These are phyloP conservation scores for Bombyx huttoni DNA, from an alignment of 2,888 invertebrate genomes.

Conservation along the genomic window DNA sequence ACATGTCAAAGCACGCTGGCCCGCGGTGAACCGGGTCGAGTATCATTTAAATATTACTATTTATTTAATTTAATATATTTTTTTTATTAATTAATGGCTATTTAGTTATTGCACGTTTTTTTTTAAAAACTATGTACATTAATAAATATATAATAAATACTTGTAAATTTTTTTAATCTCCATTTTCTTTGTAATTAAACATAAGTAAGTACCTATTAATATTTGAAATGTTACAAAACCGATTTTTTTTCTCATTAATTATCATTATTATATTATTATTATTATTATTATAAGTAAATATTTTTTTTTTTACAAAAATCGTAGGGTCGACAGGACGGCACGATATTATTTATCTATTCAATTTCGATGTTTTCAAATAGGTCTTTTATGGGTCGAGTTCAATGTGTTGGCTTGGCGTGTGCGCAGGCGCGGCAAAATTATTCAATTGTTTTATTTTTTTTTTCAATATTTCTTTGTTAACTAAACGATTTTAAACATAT, in stretches of 20 bases:
- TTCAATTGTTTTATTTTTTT: conserved; percentile 21
- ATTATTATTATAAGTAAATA: conserved; percentile 41
- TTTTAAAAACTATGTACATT: conserved; percentile 32
- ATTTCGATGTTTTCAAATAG: conserved; percentile 67
- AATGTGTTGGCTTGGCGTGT: conserved; percentile 30
- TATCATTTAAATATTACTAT: conserved; percentile 17
- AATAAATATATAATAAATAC: conserved; percentile 70
- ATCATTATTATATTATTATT: conserved; percentile 9
- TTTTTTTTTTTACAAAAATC: conserved; percentile 69
- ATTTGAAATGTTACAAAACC: conserved; percentile 71
- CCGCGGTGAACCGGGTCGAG: conserved; percentile 57
- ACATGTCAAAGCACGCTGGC: conserved; percentile 21
- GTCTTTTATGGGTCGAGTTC: conserved; percentile 49
- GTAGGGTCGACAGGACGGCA: conserved; percentile 73
- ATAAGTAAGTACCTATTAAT: conserved; percentile 66
- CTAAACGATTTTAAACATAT: too few relatives aligned
- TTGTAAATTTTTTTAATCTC: conserved; percentile 67
- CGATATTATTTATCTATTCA: conserved; percentile 66
- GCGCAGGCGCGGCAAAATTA: conserved; percentile 36
- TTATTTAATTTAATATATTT: conserved; percentile 49
- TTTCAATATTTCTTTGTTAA: too few relatives aligned
- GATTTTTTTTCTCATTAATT: conserved; percentile 55
- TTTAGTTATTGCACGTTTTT: conserved; percentile 70
- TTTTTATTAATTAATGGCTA: conserved; percentile 69
- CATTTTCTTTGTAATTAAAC: conserved; percentile 46